Evolutionary conservation across 2,888 invertebrate species (phyloP).

Genomic region (Clivina fossor): DNA sequence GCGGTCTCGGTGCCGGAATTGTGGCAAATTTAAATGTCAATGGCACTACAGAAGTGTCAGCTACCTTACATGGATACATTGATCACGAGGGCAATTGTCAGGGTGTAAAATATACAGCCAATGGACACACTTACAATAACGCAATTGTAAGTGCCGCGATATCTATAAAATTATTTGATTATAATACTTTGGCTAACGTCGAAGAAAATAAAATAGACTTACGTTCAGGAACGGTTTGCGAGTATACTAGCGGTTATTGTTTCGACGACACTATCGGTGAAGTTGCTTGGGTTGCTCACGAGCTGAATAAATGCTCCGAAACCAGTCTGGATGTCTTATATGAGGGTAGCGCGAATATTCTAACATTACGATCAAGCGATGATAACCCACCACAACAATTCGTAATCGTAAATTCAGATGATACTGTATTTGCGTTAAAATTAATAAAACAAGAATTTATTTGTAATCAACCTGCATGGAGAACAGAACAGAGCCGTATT

Average conservation of each 20-base stretch:
- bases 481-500: slow-evolving; percentile 15
- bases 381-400: neutral
- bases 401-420: slow-evolving; percentile 7
- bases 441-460: neutral
- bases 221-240: no score
- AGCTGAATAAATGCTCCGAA: no score
- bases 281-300: no score
- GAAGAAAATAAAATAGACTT: no score
- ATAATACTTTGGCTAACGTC: no score
- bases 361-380: neutral
- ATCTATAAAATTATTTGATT: no score
- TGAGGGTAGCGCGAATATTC: no score
- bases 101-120: neutral
- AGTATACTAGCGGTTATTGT: no score
- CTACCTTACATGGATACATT: neutral
- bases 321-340: no score
- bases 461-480: slow-evolving; percentile 15
- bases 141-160: slow-evolving; percentile 5
- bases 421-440: slow-evolving; percentile 8
- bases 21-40: neutral
- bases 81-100: neutral
- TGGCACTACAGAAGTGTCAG: slow-evolving; percentile 6
- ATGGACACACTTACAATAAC: neutral
- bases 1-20: neutral
- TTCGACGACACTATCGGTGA: no score